Evolutionary conservation across 2,113 vertebrate genomes (phyloP).

Genomic region (Hippolais icterina): DNA sequence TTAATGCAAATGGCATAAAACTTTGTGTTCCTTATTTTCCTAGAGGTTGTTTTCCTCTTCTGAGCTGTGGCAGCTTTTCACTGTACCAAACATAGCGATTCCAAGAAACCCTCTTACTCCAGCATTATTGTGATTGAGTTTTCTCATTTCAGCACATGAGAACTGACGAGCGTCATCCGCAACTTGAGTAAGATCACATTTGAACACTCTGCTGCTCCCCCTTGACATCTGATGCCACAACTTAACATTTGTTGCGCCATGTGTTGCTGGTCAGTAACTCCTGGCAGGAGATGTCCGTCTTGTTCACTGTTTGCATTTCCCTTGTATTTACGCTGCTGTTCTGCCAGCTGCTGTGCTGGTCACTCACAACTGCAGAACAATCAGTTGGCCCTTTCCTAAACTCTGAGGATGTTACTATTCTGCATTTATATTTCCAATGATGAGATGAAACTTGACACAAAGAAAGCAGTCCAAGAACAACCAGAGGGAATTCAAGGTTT

Average conservation of each 20-base stretch:
- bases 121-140: background rate
- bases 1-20: background rate
- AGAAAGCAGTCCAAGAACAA: background rate
- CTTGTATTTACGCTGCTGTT: background rate
- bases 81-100: background rate
- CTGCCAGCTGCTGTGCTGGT: slow-evolving; percentile 37
- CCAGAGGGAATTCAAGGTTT: background rate
- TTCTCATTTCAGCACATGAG: background rate
- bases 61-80: background rate
- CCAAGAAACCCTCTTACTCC: background rate
- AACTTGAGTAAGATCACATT: background rate
- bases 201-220: background rate
- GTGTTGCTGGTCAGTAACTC: slow-evolving; percentile 57
- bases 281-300: background rate
- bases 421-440: background rate
- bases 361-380: slow-evolving; percentile 11
- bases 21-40: background rate
- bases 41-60: background rate
- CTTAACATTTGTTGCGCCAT: slow-evolving; percentile 56
- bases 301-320: slow-evolving; percentile 9
- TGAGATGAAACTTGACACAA: background rate
- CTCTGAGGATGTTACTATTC: background rate
- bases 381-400: background rate
- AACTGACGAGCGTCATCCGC: background rate
- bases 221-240: slow-evolving; percentile 30